Percentiles rank a stretch among this genome's conserved stretches.
phyloP scores from a whole-genome alignment of 35 echinoderm and acorn worm species.

The Ophiothrix spiculata region DNA sequence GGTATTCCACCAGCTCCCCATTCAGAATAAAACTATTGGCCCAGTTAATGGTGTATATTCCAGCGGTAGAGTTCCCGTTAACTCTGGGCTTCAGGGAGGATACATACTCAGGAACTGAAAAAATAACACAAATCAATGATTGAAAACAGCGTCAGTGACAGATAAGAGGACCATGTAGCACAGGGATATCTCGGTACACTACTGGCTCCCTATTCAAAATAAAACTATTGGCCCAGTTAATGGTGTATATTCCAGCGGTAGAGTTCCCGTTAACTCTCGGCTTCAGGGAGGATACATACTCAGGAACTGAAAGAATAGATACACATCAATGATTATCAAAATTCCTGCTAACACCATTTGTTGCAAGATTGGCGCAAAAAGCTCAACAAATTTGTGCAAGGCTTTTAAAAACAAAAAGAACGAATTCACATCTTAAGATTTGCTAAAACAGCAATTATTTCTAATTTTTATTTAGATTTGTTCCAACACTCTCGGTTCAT shows the following conservation, averaged over 20 bases:
- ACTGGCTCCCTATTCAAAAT: constrained; percentile 64
- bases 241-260: constrained; percentile 40
- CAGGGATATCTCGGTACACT: constrained; percentile 71
- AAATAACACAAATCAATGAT: constrained; percentile 11
- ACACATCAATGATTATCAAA: neutral
- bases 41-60: constrained; percentile 64
- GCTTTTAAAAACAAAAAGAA: too few relatives aligned
- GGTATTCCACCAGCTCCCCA: constrained; percentile 71
- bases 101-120: constrained; percentile 60
- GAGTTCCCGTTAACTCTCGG: constrained; percentile 57
- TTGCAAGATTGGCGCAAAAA: neutral
- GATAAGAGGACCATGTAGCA: too few relatives aligned
- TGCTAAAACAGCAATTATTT: too few relatives aligned
- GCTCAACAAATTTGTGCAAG: too few relatives aligned
- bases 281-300: constrained; percentile 37
- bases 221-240: constrained; percentile 77
- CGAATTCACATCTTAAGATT: too few relatives aligned
- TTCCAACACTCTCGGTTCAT: too few relatives aligned
- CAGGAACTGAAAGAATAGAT: constrained; percentile 49
- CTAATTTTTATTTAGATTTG: too few relatives aligned
- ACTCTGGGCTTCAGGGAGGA: constrained; percentile 50
- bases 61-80: constrained; percentile 43
- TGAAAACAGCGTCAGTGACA: too few relatives aligned
- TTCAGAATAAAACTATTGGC: constrained; percentile 70
- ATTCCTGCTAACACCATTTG: neutral